A percentile compares a stretch with the other conserved stretches of the same genome.
These are phyloP conservation scores for Ophonus ardosiacus DNA, from an alignment of 2,888 invertebrate genomes.

Conservation along the genomic window DNA sequence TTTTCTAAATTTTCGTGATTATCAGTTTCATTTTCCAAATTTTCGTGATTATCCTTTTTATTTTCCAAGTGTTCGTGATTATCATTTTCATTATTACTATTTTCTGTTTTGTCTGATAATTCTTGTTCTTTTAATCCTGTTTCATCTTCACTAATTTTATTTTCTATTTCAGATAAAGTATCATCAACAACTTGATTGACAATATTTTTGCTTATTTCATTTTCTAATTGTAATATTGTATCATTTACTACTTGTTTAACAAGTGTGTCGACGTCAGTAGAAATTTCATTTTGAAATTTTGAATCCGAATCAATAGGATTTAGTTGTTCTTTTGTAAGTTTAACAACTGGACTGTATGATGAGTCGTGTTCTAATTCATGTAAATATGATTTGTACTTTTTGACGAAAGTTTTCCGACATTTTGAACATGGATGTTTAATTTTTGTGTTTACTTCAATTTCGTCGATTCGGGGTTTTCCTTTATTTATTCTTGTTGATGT, in stretches of 20 bases:
- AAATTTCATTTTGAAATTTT: background rate
- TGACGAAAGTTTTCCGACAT: background rate
- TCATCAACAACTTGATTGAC: background rate
- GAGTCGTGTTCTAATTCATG: slow-evolving; percentile 41
- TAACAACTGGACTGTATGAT: background rate
- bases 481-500: background rate
- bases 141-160: slow-evolving; percentile 30
- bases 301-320: background rate
- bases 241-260: slow-evolving; percentile 14
- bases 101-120: background rate
- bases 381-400: background rate
- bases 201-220: background rate
- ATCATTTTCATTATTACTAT: slow-evolving; percentile 15
- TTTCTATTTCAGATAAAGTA: slow-evolving; percentile 8
- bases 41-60: slow-evolving; percentile 7
- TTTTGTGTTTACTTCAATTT: background rate
- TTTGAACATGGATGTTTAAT: background rate
- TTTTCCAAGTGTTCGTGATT: background rate
- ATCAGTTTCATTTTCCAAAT: slow-evolving; percentile 23
- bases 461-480: background rate
- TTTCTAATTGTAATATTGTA: slow-evolving; percentile 9
- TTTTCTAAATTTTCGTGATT: background rate
- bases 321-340: background rate
- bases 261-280: background rate
- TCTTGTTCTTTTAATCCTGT: slow-evolving; percentile 22